phyloP scores from a whole-genome alignment of 2,113 vertebrate genomes.

The Ammospiza caudacuta region DNA sequence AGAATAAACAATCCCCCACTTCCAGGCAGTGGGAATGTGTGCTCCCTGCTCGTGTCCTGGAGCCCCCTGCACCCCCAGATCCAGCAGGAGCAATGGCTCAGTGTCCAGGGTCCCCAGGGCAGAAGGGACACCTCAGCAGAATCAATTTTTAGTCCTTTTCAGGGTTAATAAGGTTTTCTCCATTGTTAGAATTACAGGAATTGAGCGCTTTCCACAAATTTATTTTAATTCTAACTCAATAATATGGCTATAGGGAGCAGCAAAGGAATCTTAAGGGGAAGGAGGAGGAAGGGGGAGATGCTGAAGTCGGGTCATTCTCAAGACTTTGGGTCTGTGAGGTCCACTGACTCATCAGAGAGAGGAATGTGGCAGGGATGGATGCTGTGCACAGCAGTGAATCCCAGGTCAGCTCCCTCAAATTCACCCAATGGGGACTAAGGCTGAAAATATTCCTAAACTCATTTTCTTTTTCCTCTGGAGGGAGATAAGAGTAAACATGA shows the following conservation, averaged over 20 bases:
- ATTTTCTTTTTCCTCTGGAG: conserved; percentile 16
- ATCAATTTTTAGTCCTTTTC: neutral
- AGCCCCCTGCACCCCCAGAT: neutral
- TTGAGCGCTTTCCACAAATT: neutral
- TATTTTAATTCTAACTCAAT: neutral
- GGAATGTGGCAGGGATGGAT: neutral
- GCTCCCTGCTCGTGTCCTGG: fast-evolving
- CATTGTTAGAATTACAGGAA: neutral
- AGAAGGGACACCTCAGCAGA: neutral
- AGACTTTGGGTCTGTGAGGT: neutral
- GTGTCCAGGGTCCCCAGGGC: neutral
- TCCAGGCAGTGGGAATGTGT: neutral
- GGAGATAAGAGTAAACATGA: conserved; percentile 19
- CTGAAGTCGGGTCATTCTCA: neutral
- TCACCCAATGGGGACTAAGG: neutral
- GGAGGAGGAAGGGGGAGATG: neutral
- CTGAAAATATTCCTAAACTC: conserved; percentile 11
- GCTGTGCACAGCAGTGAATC: neutral
- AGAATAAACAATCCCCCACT: neutral
- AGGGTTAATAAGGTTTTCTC: neutral
- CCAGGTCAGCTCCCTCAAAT: neutral
- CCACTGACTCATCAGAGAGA: neutral
- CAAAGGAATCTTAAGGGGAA: neutral
- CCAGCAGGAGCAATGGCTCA: neutral
- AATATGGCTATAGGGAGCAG: neutral